These are phyloP conservation scores for Fukomys damarensis DNA, from an alignment of 2,113 vertebrate species.

Conservation along the genomic window DNA sequence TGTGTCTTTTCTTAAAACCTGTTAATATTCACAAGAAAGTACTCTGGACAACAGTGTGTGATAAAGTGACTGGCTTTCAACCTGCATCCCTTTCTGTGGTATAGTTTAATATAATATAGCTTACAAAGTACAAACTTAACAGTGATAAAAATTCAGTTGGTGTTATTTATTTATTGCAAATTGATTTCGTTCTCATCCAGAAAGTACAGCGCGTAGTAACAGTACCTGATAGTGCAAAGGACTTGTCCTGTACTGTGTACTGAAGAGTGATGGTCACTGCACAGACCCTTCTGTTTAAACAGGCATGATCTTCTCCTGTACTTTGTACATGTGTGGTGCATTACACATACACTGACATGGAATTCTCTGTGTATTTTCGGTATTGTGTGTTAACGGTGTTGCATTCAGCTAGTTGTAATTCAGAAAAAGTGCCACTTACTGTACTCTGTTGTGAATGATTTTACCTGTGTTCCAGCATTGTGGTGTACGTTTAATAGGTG, in stretches of 20 bases:
- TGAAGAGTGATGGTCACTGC: neutral
- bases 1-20: slow-evolving; percentile 42
- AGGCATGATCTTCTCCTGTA: slow-evolving; percentile 69
- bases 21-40: neutral
- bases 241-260: slow-evolving; percentile 22
- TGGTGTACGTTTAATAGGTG: slow-evolving; percentile 58
- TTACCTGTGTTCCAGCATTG: slow-evolving; percentile 67
- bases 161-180: slow-evolving; percentile 22
- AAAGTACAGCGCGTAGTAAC: slow-evolving; percentile 5
- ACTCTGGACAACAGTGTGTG: neutral
- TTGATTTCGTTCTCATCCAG: slow-evolving; percentile 20
- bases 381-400: slow-evolving; percentile 65
- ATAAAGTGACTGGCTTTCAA: slow-evolving; percentile 15
- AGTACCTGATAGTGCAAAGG: slow-evolving; percentile 6
- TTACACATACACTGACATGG: slow-evolving; percentile 63
- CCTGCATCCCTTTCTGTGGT: neutral
- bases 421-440: slow-evolving; percentile 79
- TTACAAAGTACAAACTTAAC: neutral
- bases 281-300: neutral
- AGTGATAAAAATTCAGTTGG: neutral
- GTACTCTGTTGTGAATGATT: slow-evolving; percentile 65
- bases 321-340: slow-evolving; percentile 62
- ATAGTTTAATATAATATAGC: slow-evolving; percentile 3
- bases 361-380: slow-evolving; percentile 71
- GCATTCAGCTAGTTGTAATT: slow-evolving; percentile 75